Conservation (phyloP, 2,797 vertebrate genomes). For the Prunella strophiata region DNA sequence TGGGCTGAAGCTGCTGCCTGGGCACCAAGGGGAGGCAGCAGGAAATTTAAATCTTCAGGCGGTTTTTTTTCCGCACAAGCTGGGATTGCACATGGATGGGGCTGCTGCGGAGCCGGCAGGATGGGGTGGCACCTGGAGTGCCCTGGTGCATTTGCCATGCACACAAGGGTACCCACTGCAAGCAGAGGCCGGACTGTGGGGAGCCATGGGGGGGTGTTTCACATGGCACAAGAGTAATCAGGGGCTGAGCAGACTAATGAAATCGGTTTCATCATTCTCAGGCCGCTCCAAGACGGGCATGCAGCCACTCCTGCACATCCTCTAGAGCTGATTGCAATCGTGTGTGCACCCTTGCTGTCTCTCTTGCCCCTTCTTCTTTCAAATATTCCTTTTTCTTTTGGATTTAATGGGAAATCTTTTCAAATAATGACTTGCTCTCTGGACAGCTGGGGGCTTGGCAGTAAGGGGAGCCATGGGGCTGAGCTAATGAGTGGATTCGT, state of each 20-base stretch:
- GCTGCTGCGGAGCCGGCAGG: not conserved
- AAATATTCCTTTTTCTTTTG: constrained; percentile 51
- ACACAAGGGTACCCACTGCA: not conserved
- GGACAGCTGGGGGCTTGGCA: constrained; percentile 57
- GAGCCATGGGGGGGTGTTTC: fast-evolving
- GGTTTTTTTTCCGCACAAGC: not conserved
- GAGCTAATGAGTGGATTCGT: constrained; percentile 71
- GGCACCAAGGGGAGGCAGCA: not conserved
- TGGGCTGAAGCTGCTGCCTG: not conserved
- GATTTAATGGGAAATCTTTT: constrained; percentile 58
- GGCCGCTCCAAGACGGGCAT: not conserved
- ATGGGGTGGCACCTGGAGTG: not conserved
- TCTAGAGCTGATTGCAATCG: not conserved
- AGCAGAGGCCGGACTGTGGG: not conserved
- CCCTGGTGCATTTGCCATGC: not conserved
- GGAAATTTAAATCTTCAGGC: not conserved
- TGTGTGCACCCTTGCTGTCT: not conserved
- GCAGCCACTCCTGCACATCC: not conserved
- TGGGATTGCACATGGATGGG: not conserved
- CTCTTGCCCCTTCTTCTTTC: constrained; percentile 2
- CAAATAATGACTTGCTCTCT: constrained; percentile 52
- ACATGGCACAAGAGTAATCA: not conserved
- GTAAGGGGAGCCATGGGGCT: constrained; percentile 40
- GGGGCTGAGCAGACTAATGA: not conserved
- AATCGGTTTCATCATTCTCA: not conserved